Percentiles rank a stretch among this genome's conserved stretches.
These are phyloP conservation scores for Andrena flavipes DNA, from an alignment of 2,888 invertebrate species.

Conservation along the genomic window DNA sequence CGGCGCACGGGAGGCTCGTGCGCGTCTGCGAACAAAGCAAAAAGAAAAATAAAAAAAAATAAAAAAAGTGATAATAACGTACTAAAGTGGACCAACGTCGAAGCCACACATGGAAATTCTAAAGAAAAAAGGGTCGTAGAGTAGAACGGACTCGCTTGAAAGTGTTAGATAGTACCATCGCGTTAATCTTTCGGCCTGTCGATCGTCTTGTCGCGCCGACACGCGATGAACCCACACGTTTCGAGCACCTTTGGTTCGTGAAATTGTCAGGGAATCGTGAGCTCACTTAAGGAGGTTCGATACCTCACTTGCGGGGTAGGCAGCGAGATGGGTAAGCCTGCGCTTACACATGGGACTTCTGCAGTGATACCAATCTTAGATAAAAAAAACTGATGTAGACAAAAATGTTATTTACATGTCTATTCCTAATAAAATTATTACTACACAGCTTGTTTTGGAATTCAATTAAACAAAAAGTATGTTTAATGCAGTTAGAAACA, in stretches of 20 bases:
- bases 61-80: constrained; percentile 71
- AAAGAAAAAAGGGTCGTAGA: constrained; percentile 72
- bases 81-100: constrained; percentile 76
- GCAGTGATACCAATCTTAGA: no score
- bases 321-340: no score
- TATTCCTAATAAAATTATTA: no score
- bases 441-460: no score
- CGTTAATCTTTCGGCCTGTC: constrained; percentile 66
- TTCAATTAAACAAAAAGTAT: no score
- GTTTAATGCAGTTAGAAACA: no score
- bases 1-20: constrained; percentile 22
- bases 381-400: no score
- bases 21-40: neutral
- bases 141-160: constrained; percentile 71
- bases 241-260: neutral
- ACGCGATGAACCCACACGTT: neutral
- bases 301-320: no score
- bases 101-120: constrained; percentile 76
- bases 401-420: no score
- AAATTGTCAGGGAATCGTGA: neutral
- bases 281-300: no score
- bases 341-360: no score
- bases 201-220: constrained; percentile 13
- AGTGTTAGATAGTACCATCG: constrained; percentile 69
- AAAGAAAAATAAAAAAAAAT: neutral